These are phyloP conservation scores for Omphaloscelis lunosa DNA, from an alignment of 2,888 invertebrate species.

Conservation along the genomic window DNA sequence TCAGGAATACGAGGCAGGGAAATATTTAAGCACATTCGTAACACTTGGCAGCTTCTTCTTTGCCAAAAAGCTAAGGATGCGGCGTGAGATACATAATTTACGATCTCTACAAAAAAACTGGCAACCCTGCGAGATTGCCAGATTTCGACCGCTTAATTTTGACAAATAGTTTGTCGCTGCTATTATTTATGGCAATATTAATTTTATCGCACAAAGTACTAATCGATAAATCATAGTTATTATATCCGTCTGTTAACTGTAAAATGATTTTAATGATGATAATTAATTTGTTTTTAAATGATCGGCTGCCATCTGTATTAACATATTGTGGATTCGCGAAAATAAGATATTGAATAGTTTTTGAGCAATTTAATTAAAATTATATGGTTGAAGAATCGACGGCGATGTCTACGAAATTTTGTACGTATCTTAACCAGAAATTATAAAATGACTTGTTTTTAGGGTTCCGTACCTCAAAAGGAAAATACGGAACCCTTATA, in stretches of 20 bases:
- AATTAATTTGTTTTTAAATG: slow-evolving; percentile 51
- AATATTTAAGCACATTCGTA: slow-evolving; percentile 59
- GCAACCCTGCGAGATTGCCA: slow-evolving; percentile 63
- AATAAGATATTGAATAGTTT: slow-evolving; percentile 1
- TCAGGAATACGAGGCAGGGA: slow-evolving; percentile 28
- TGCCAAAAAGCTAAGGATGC: slow-evolving; percentile 61
- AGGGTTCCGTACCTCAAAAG: no score
- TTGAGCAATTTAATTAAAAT: not conserved
- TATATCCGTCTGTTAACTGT: slow-evolving; percentile 54
- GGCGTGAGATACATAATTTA: slow-evolving; percentile 63
- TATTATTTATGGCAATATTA: slow-evolving; percentile 65
- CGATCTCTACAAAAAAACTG: slow-evolving; percentile 58
- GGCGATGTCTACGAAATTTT: not conserved
- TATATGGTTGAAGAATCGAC: not conserved
- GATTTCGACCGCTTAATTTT: slow-evolving; percentile 72
- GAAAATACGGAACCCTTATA: no score
- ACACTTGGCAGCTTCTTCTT: slow-evolving; percentile 60
- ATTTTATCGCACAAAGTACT: slow-evolving; percentile 65
- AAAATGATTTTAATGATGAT: slow-evolving; percentile 56
- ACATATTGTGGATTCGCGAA: slow-evolving; percentile 14
- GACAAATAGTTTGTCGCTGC: slow-evolving; percentile 70
- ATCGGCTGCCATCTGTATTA: slow-evolving; percentile 50
- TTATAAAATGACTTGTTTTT: not conserved
- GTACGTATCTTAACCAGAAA: not conserved
- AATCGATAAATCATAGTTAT: slow-evolving; percentile 70